phyloP scores from a whole-genome alignment of 2,797 vertebrate genomes.

The Pampus argenteus region DNA sequence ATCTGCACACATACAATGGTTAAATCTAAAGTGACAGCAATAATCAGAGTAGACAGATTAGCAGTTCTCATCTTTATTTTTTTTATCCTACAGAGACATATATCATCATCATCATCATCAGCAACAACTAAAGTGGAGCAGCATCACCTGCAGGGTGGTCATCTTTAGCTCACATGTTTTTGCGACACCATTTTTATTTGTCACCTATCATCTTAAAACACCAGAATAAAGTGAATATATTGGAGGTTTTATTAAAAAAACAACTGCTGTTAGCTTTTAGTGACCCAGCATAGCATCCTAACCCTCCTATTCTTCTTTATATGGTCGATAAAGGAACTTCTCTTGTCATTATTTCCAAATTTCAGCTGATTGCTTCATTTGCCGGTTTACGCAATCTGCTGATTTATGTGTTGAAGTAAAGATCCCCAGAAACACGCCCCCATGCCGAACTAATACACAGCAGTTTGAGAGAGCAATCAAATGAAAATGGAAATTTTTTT shows the following conservation, averaged over 20 bases:
- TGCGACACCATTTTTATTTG: constrained; percentile 49
- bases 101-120: constrained; percentile 73
- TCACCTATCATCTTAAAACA: constrained; percentile 59
- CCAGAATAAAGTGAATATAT: constrained; percentile 33
- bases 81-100: constrained; percentile 60
- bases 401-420: constrained; percentile 68
- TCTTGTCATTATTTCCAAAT: constrained; percentile 58
- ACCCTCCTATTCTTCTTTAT: constrained; percentile 58
- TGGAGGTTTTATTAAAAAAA: constrained; percentile 23
- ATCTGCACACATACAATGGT: constrained; percentile 65
- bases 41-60: constrained; percentile 74
- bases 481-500: constrained; percentile 79
- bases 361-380: constrained; percentile 51
- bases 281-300: constrained; percentile 47
- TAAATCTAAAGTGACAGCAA: constrained; percentile 76
- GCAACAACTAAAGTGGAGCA: constrained; percentile 34
- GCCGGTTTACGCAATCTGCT: constrained; percentile 72
- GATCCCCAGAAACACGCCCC: constrained; percentile 69
- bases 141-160: constrained; percentile 44
- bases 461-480: constrained; percentile 75
- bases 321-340: constrained; percentile 59
- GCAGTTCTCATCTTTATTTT: constrained; percentile 54
- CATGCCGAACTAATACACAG: constrained; percentile 71
- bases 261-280: constrained; percentile 38
- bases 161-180: constrained; percentile 28